These are phyloP conservation scores for Piprites chloris DNA, from an alignment of 2,113 vertebrate species.

Conservation along the genomic window DNA sequence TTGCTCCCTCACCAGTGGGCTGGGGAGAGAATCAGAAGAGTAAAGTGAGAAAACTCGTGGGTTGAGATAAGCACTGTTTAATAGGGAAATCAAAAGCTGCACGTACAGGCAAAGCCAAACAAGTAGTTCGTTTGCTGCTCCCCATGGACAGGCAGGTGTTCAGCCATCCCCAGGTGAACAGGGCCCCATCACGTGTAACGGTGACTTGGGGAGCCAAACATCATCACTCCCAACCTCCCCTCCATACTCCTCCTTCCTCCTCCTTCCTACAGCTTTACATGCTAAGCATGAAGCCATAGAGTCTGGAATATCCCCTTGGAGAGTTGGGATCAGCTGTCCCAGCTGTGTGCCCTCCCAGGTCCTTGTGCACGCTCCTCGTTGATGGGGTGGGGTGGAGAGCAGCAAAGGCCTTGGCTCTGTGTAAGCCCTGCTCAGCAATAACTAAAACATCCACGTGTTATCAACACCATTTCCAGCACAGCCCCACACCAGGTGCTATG, in stretches of 20 bases:
- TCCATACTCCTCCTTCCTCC: neutral
- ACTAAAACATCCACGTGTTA: neutral
- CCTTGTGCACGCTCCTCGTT: rapidly evolving
- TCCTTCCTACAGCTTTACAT: neutral
- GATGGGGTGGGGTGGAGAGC: neutral
- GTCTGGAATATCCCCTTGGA: neutral
- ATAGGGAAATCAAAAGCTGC: neutral
- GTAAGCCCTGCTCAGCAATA: neutral
- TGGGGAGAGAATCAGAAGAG: neutral
- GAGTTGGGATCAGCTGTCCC: neutral
- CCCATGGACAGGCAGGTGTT: neutral
- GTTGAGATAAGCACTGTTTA: neutral
- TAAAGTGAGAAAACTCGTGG: rapidly evolving
- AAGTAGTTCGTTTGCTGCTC: rapidly evolving
- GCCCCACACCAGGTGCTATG: neutral
- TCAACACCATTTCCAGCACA: neutral
- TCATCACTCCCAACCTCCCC: neutral
- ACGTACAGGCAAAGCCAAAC: neutral
- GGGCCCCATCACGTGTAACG: neutral
- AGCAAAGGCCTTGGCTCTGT: neutral
- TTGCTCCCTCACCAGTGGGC: neutral
- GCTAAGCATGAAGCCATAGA: too few species aligned
- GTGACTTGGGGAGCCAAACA: rapidly evolving
- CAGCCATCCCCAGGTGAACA: neutral
- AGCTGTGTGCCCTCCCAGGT: neutral